Conservation (phyloP, 1,140 invertebrate species). For the Drosophila sechellia region DNA sequence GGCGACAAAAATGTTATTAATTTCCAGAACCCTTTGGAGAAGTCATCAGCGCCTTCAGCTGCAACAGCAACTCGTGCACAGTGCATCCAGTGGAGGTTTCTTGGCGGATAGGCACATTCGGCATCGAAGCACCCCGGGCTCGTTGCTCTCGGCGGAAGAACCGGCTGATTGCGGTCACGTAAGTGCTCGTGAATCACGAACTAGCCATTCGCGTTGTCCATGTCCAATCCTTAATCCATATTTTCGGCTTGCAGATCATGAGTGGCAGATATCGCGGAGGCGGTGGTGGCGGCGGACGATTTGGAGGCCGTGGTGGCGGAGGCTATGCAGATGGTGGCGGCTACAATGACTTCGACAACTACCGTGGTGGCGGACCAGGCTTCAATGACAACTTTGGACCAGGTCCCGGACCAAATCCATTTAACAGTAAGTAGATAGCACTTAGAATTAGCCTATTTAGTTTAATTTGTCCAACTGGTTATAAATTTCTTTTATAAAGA, state of each 20-base stretch:
- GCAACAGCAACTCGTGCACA: conserved; percentile 36
- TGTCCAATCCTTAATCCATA: background rate
- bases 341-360: conserved; percentile 72
- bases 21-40: conserved; percentile 74
- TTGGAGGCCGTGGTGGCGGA: conserved; percentile 44
- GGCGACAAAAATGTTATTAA: conserved; percentile 63
- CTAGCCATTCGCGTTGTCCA: background rate
- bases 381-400: conserved; percentile 71
- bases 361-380: conserved; percentile 48
- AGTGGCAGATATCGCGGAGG: conserved; percentile 73
- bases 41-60: conserved; percentile 57
- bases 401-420: conserved; percentile 66
- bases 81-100: conserved; percentile 14
- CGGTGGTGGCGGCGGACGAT: conserved; percentile 58
- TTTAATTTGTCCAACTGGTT: background rate
- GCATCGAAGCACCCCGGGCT: conserved; percentile 30
- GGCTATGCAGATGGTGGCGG: conserved; percentile 56
- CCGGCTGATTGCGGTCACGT: conserved; percentile 72
- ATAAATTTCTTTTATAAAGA: no score
- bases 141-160: conserved; percentile 25
- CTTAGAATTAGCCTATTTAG: background rate
- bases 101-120: conserved; percentile 19
- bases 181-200: conserved; percentile 55
- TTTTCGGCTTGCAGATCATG: conserved; percentile 58
- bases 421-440: conserved; percentile 61